Conservation (phyloP, 2,888 invertebrate species). For the Cheilosia impressa region DNA sequence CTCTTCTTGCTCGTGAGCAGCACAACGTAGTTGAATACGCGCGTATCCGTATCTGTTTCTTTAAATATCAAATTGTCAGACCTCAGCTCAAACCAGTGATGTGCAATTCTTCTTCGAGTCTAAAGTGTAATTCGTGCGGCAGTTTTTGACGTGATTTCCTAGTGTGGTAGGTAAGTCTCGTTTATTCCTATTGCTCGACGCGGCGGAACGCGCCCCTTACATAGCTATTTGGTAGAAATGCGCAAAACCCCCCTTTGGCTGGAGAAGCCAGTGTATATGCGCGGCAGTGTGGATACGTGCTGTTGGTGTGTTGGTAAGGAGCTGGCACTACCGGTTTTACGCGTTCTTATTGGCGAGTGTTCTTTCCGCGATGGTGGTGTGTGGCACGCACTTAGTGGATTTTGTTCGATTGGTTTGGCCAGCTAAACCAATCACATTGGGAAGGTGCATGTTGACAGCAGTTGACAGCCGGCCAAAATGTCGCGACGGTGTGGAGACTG, state of each 20-base stretch:
- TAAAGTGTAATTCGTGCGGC: constrained; percentile 46
- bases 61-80: constrained; percentile 43
- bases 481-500: neutral
- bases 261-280: constrained; percentile 49
- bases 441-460: constrained; percentile 11
- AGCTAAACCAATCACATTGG: constrained; percentile 54
- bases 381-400: constrained; percentile 49
- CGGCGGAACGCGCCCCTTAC: constrained; percentile 1
- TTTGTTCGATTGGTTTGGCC: constrained; percentile 54
- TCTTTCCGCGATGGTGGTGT: constrained; percentile 57
- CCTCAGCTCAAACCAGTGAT: constrained; percentile 43
- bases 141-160: constrained; percentile 42
- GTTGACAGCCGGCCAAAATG: neutral
- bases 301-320: constrained; percentile 63
- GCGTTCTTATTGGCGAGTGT: constrained; percentile 82
- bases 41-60: constrained; percentile 28
- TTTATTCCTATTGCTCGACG: constrained; percentile 34
- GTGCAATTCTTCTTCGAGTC: constrained; percentile 51
- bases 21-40: constrained; percentile 67
- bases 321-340: constrained; percentile 82
- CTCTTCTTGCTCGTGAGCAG: constrained; percentile 71
- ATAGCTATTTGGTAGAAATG: constrained; percentile 16
- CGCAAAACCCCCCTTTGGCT: constrained; percentile 47
- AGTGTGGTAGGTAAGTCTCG: constrained; percentile 69
- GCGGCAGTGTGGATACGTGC: constrained; percentile 53